Evolutionary conservation across 1,140 invertebrate species (phyloP), one percentile per base, ranked within the genome.

Genomic region (Hyphantria cunea): DNA sequence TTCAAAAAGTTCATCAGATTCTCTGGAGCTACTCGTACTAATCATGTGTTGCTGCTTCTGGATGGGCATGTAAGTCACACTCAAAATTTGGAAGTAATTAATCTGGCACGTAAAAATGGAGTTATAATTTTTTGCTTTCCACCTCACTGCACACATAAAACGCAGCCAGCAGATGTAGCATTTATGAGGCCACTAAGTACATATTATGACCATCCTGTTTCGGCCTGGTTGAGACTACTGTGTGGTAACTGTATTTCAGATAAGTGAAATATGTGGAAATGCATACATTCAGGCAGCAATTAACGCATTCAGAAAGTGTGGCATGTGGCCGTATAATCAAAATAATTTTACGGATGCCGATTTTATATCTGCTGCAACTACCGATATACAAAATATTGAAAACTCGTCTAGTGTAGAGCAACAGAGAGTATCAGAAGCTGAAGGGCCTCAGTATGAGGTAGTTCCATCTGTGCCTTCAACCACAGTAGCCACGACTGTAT

Each of bases 141-240:
- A 4, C 78, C 79, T 7, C 82, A 89, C 56, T 86, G 82, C 39
- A 86, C 76, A 2, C 84, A 89, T 60, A 68, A 62, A 41, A 32
- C 86, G 0, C 87, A 89, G 56, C 84, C 80, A 1, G 33, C 79
- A 42, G 79, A 90, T 68, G 62, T 78, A 41, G 60, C 56, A 11
- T 78, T 89, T 59, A 86, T 87, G 72, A 78, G 71, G 47, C 81
- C 86, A 48, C 62, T 90, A 5, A 85, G 68, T 54, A 54, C 64
- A 17, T 85, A 83, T 65, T 82, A 85, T 64, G 63, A 69, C 42
- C 58, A 72, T 56, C 66, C 51, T 9, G 14, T 50, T 25, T n/a
- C 58, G 1, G 55, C 14, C 8, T 79, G 71, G 68, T 70, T 79
- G 13, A 63, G 74, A 45, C 60, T 48, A 48, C 62, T 65, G 66